Percentiles rank a stretch among this genome's conserved stretches.
Evolutionary conservation across 2,797 vertebrate genomes (phyloP).

Genomic region (Microtus californicus): DNA sequence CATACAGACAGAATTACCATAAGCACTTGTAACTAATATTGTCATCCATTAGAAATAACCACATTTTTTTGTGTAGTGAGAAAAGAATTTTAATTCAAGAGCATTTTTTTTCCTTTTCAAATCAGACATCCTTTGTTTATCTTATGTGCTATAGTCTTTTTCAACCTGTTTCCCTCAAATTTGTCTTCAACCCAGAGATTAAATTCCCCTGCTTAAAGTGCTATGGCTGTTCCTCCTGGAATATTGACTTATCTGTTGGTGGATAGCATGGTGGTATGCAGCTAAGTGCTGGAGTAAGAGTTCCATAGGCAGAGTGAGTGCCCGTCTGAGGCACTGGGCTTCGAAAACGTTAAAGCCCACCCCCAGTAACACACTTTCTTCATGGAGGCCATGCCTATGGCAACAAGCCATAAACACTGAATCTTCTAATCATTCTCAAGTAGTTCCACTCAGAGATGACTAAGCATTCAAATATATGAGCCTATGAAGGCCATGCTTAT

Average conservation of each 20-base stretch:
- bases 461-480: not conserved
- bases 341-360: not conserved
- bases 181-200: not conserved
- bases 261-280: not conserved
- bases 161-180: not conserved
- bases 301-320: not conserved
- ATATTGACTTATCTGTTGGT: not conserved
- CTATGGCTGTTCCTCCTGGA: not conserved
- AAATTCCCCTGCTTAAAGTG: not conserved
- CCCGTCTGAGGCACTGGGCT: not conserved
- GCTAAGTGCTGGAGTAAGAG: not conserved
- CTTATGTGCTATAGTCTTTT: not conserved
- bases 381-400: not conserved
- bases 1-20: not conserved
- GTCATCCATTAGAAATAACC: not conserved
- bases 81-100: not conserved
- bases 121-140: not conserved
- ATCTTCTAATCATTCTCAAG: not conserved
- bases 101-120: not conserved
- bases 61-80: not conserved
- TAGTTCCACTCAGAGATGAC: not conserved
- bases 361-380: not conserved
- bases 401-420: not conserved
- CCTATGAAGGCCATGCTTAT: not conserved
- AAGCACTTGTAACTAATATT: constrained; percentile 4